Percentiles rank a stretch among this genome's conserved stretches.
Evolutionary conservation across 2,113 vertebrate species (phyloP).

Genomic region (Lepisosteus oculatus): DNA sequence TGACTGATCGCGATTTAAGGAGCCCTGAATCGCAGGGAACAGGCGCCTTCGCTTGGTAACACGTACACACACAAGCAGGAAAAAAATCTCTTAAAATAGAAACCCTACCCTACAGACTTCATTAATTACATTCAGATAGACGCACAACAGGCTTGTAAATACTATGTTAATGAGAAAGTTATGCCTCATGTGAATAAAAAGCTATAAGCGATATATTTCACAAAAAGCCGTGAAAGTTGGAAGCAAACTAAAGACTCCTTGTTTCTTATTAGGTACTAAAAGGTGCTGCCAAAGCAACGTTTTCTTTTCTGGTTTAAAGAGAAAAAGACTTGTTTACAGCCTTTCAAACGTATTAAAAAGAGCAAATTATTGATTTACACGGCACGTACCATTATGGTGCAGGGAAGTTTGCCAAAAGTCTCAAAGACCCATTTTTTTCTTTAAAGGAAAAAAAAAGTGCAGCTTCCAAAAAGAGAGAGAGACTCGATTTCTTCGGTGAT

Average conservation of each 20-base stretch:
- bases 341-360: conserved; percentile 45
- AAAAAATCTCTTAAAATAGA: no score
- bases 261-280: conserved; percentile 8
- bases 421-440: conserved; percentile 73
- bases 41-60: no score
- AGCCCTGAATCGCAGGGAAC: no score
- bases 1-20: no score
- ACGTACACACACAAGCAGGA: no score
- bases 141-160: background rate
- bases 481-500: conserved; percentile 59
- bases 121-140: no score
- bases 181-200: background rate
- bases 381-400: conserved; percentile 77
- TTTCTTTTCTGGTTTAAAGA: conserved; percentile 19
- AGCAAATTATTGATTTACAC: conserved; percentile 67
- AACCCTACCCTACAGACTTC: no score
- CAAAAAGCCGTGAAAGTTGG: conserved; percentile 1
- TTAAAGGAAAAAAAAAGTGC: conserved; percentile 61
- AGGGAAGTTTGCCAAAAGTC: conserved; percentile 68
- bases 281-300: conserved; percentile 8
- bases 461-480: conserved; percentile 57
- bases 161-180: background rate
- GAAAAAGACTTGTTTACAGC: conserved; percentile 22
- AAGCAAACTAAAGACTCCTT: conserved; percentile 3
- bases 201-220: background rate